phyloP scores from a whole-genome alignment of 2,888 invertebrate species.

The Resseliella maxima region DNA sequence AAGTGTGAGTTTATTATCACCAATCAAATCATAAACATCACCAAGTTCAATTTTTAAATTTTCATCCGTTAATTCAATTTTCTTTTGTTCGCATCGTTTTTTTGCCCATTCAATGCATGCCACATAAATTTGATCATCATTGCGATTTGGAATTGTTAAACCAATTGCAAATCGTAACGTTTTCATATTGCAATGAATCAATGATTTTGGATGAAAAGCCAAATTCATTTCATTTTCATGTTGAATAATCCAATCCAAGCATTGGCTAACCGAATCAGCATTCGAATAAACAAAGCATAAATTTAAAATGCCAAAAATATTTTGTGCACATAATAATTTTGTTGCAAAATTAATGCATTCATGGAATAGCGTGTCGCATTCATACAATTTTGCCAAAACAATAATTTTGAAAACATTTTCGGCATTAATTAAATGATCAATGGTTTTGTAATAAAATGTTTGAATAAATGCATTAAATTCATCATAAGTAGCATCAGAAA shows the following conservation, averaged over 20 bases:
- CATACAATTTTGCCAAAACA: background rate
- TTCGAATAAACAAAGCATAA: background rate
- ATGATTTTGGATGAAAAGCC: background rate
- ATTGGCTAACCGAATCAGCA: background rate
- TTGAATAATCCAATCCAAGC: background rate
- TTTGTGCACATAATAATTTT: background rate
- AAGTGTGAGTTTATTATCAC: no score
- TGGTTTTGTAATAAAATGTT: background rate
- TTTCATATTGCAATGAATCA: background rate
- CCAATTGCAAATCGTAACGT: background rate
- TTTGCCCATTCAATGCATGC: background rate
- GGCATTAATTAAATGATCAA: background rate
- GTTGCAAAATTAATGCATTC: background rate
- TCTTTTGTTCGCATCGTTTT: background rate
- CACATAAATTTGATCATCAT: background rate
- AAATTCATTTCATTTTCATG: background rate
- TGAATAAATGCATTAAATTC: background rate
- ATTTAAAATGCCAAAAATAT: background rate
- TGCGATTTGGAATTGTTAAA: background rate
- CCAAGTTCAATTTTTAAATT: background rate
- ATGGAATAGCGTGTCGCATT: background rate
- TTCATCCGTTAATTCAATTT: background rate
- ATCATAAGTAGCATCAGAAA: background rate
- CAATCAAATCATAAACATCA: background rate
- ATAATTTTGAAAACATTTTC: background rate